Base-by-base conservation (phyloP, 2,797 vertebrate species). In the Euphonia xanthogaster region DNA sequence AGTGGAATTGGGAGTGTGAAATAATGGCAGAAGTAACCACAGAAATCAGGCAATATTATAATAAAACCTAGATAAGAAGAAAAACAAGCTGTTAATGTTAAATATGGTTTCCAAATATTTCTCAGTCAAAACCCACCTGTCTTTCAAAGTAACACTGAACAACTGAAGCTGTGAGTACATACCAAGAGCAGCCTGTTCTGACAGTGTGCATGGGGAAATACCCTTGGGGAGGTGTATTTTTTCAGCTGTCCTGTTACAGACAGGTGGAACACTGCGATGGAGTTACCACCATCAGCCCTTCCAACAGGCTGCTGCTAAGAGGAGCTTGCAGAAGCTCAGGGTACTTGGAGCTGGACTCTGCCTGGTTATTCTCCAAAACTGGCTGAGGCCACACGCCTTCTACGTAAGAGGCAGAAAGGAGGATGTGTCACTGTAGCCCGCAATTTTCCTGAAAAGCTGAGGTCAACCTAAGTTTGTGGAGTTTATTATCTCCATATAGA, bases 1-100 rank as follows among this genome's bases (percentile, higher is more conserved):
- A 94, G 53, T 89, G 93, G 79, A 91, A 78, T 78, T 30, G 16
- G 70, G 82, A 93, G 51, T 72, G 73, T 86, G 65, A 96, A 91
- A 87, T 91, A 95, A 85, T 94, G 81, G 81, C 50, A 85, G 62
- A 83, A 86, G 48, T 70, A 96, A 94, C 93, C 85, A 61, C 73
- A 91, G 72, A 91, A 93, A 91, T 81, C 86, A 75, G 76, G 48
- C 62, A 58, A n/a, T 35, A 55, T 89, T 93, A 60, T 72, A 86
- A 60, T 68, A 81, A 94, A 93, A 86, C n/a, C 55, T 44, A 74
- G 82, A 86, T 86, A 88, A 81, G 79, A 67, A 40, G 42, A 70
- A 88, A 94, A 81, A 17, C 51, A 81, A 40, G 24, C 76, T 73
- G 31, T 39, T 92, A 33, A 68, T 77, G 42, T 68, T 86, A 86